Evolutionary conservation across 1,140 invertebrate species (phyloP).

Genomic region (Sitodiplosis mosellana): DNA sequence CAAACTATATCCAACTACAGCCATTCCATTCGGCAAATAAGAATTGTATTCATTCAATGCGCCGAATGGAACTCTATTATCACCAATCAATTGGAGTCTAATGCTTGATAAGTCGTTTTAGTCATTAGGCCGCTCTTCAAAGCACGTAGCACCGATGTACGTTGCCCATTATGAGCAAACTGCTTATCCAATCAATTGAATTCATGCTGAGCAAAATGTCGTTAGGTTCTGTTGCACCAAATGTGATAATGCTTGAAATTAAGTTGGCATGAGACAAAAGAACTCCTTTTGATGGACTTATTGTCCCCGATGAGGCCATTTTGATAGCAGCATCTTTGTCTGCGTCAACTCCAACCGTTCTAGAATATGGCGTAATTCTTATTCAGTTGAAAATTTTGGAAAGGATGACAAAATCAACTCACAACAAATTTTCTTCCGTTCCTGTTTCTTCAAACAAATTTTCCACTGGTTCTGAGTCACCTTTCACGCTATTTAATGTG

Average conservation of each 20-base stretch:
- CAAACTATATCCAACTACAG: conserved; percentile 2
- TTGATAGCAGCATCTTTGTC: conserved; percentile 22
- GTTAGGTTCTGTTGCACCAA: not conserved
- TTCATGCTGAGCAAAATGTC: not conserved
- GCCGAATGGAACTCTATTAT: not conserved
- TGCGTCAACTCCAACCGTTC: conserved; percentile 8
- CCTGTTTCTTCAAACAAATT: conserved; percentile 18
- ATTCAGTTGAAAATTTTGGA: not conserved
- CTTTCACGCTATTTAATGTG: conserved; percentile 10
- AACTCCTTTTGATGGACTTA: conserved; percentile 53
- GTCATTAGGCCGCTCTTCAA: not conserved
- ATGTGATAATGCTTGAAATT: not conserved
- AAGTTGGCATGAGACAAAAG: conserved; percentile 6
- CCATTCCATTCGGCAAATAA: conserved; percentile 1
- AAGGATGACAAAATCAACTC: conserved; percentile 4
- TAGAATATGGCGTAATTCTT: conserved; percentile 6
- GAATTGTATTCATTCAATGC: not conserved
- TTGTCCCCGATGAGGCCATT: conserved; percentile 48
- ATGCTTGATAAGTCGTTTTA: not conserved
- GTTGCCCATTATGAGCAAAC: not conserved
- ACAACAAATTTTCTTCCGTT: conserved; percentile 16
- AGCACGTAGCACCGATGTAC: not conserved
- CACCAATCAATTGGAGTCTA: not conserved
- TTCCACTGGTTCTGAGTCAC: conserved; percentile 16
- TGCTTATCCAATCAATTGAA: not conserved